A percentile compares a stretch with the other conserved stretches of the same genome.
These are phyloP conservation scores for Asarcornis scutulata DNA, from an alignment of 2,113 vertebrate genomes.

Conservation along the genomic window DNA sequence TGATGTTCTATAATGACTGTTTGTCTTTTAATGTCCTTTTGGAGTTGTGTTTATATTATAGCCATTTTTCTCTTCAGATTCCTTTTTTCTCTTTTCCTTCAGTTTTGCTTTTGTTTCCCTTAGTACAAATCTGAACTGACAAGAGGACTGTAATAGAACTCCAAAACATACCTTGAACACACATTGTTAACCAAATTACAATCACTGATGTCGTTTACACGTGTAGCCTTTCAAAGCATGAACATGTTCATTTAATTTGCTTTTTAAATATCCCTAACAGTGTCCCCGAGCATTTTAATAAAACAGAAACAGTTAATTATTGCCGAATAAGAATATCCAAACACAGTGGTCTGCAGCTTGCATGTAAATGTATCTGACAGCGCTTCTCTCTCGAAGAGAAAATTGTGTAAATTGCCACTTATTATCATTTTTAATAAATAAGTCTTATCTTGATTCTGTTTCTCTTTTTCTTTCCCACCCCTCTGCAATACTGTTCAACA, in stretches of 20 bases:
- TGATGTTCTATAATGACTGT: background rate
- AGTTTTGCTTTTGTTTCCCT: conserved; percentile 42
- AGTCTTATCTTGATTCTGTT: conserved; percentile 46
- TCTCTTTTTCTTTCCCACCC: conserved; percentile 58
- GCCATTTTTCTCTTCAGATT: background rate
- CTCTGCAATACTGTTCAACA: conserved; percentile 69
- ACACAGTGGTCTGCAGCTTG: conserved; percentile 49
- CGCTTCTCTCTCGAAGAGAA: conserved; percentile 60
- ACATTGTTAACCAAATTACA: conserved; percentile 70
- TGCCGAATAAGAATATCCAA: conserved; percentile 41
- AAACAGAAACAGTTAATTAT: conserved; percentile 71
- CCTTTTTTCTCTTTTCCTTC: background rate
- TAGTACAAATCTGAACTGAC: conserved; percentile 59
- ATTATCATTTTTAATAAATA: conserved; percentile 79
- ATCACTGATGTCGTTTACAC: conserved; percentile 66
- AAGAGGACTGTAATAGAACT: conserved; percentile 61
- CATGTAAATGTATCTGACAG: conserved; percentile 68
- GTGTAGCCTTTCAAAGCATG: conserved; percentile 72
- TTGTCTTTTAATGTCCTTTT: background rate
- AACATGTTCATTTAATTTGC: conserved; percentile 70
- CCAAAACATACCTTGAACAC: conserved; percentile 55
- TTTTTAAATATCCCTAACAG: conserved; percentile 66
- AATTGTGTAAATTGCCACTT: conserved; percentile 70
- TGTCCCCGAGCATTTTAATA: conserved; percentile 71
- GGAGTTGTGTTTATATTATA: background rate